Evolutionary conservation across 2,113 vertebrate genomes (phyloP).

Genomic region (Seriola quinqueradiata): DNA sequence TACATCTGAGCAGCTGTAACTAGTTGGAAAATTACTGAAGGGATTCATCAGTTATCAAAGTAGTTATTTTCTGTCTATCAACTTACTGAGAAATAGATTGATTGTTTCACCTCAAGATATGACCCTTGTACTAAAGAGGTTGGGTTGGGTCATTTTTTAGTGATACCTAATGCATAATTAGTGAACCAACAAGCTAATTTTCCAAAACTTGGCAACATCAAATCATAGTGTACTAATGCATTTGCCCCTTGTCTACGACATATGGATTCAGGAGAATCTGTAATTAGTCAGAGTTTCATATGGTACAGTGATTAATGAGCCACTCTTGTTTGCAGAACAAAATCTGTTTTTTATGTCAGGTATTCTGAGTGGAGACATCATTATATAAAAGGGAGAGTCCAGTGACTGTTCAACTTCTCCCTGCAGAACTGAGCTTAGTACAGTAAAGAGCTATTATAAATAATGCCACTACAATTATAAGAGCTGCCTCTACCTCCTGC

Average conservation of each 20-base stretch:
- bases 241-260: constrained; percentile 6
- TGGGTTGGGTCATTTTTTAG: not conserved
- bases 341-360: not conserved
- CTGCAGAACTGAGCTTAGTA: not conserved
- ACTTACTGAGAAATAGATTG: not conserved
- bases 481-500: not conserved
- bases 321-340: constrained; percentile 3
- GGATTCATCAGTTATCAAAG: not conserved
- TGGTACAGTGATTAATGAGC: constrained; percentile 9
- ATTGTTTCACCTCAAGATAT: not conserved
- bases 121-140: not conserved
- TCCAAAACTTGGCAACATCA: not conserved
- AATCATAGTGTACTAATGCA: not conserved
- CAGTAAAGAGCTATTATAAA: not conserved
- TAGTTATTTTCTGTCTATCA: not conserved
- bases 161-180: not conserved
- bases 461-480: not conserved
- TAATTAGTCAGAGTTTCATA: constrained; percentile 26
- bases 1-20: too few species aligned
- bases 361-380: not conserved
- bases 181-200: not conserved
- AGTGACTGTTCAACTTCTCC: not conserved
- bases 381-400: not conserved
- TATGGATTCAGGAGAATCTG: constrained; percentile 9
- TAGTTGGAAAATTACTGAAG: not conserved